Conservation (phyloP, 2,797 vertebrate genomes). For the Todus mexicanus region DNA sequence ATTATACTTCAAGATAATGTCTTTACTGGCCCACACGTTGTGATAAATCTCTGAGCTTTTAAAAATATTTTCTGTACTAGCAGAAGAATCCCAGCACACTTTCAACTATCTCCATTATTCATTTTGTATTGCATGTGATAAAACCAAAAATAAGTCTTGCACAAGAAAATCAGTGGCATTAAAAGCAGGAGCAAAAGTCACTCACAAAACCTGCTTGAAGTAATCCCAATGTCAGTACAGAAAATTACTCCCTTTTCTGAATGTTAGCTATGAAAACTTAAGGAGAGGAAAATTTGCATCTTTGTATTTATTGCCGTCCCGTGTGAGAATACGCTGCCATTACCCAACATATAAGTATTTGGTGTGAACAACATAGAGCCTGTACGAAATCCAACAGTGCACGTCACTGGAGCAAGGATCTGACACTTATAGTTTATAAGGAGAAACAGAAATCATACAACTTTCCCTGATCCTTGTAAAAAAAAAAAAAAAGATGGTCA, state of each 20-base stretch:
- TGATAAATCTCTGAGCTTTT: background rate
- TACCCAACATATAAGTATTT: slow-evolving; percentile 45
- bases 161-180: slow-evolving; percentile 1
- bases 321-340: slow-evolving; percentile 19
- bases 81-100: slow-evolving; percentile 11
- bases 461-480: background rate
- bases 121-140: background rate
- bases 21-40: background rate
- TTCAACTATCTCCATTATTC: background rate
- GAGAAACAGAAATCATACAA: background rate
- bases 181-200: slow-evolving; percentile 34
- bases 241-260: slow-evolving; percentile 23
- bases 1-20: slow-evolving; percentile 2
- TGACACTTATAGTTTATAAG: background rate
- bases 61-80: background rate
- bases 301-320: slow-evolving; percentile 46
- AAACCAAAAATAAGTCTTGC: background rate
- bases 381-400: background rate
- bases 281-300: background rate
- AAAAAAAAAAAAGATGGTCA: background rate
- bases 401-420: background rate
- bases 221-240: background rate
- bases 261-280: slow-evolving; percentile 14
- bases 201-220: slow-evolving; percentile 45
- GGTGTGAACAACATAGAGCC: background rate